A percentile compares a stretch with the other conserved stretches of the same genome.
These are phyloP conservation scores for Picus viridis DNA, from an alignment of 2,797 vertebrate species.

Conservation along the genomic window DNA sequence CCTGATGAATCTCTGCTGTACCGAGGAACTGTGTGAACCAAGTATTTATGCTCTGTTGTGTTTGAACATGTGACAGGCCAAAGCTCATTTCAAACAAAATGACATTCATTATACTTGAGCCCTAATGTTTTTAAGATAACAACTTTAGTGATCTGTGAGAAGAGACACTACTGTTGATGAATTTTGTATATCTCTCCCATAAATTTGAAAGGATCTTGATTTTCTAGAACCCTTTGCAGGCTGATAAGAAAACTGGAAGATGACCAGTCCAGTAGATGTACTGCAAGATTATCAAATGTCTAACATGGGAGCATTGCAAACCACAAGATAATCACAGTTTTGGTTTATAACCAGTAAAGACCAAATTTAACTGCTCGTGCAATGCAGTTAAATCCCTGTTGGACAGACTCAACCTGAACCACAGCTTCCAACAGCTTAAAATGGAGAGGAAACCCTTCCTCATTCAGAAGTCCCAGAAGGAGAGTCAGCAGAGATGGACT, in stretches of 20 bases:
- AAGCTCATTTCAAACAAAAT: neutral
- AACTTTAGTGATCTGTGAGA: neutral
- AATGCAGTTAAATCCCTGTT: neutral
- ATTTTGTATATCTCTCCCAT: neutral
- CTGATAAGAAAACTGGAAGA: neutral
- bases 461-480: neutral
- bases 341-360: neutral
- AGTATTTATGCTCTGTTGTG: neutral
- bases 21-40: neutral
- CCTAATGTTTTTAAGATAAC: neutral
- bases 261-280: neutral
- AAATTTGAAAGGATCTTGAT: neutral
- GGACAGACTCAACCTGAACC: neutral
- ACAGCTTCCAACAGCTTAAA: neutral
- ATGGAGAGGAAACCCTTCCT: neutral
- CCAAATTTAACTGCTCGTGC: neutral
- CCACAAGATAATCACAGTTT: neutral
- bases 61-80: neutral
- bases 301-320: neutral
- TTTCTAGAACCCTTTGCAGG: neutral
- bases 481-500: accelerated
- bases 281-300: neutral
- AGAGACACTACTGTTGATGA: neutral
- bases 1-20: neutral
- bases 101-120: neutral